These are phyloP conservation scores for Arvicanthis niloticus DNA, from an alignment of 2,113 vertebrate genomes.

Conservation along the genomic window DNA sequence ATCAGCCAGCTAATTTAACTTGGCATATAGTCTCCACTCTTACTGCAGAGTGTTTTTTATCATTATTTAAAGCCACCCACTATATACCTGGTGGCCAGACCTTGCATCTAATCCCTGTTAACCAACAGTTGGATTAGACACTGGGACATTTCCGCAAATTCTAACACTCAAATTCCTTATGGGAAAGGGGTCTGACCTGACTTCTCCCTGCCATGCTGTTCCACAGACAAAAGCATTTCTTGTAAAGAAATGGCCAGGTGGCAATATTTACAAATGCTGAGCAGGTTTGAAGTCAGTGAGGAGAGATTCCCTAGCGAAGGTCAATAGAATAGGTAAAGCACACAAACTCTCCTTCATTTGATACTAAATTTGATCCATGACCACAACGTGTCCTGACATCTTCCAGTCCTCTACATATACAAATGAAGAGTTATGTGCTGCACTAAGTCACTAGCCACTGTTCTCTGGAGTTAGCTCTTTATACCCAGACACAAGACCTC, in stretches of 20 bases:
- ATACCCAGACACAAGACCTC: not conserved
- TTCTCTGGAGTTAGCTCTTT: not conserved
- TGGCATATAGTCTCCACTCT: too few species aligned
- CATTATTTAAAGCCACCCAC: too few species aligned
- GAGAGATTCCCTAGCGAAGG: not conserved
- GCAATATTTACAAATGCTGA: not conserved
- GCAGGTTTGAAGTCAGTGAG: not conserved
- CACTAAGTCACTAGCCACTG: not conserved
- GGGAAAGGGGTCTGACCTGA: not conserved
- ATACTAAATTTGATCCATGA: not conserved
- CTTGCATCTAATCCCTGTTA: too few species aligned
- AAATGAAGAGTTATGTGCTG: not conserved
- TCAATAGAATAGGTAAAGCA: not conserved
- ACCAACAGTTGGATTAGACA: too few species aligned
- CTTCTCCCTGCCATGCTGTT: not conserved
- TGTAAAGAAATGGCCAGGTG: slow-evolving; percentile 36
- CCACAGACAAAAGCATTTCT: slow-evolving; percentile 15
- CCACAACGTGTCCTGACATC: not conserved
- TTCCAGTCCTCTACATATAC: not conserved
- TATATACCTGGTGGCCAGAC: too few species aligned
- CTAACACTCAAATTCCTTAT: slow-evolving; percentile 44
- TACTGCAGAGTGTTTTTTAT: too few species aligned
- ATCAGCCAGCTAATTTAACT: too few species aligned
- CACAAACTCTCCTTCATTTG: not conserved
- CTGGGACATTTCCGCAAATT: not conserved